These are phyloP conservation scores for Diplodus sargus DNA, from an alignment of 2,797 vertebrate genomes.

Conservation along the genomic window DNA sequence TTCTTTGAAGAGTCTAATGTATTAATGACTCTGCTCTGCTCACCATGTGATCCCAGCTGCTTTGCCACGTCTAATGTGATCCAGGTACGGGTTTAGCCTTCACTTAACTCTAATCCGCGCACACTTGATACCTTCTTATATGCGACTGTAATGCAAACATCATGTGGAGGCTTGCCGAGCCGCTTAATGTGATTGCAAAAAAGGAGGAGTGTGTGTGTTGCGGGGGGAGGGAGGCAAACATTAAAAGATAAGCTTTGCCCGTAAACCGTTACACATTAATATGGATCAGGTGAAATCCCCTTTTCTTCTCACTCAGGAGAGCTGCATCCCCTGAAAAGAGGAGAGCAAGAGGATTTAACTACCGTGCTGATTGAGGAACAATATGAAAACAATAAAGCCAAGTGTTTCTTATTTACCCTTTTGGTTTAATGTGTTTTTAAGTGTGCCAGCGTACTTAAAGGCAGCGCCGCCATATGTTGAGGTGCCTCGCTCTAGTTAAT, in stretches of 20 bases:
- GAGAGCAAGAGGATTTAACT: conserved; percentile 44
- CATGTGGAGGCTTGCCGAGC: conserved; percentile 63
- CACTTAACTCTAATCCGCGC: conserved; percentile 71
- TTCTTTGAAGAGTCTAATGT: conserved; percentile 44
- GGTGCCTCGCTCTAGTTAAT: conserved; percentile 78
- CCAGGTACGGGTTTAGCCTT: conserved; percentile 71
- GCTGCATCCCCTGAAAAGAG: conserved; percentile 44
- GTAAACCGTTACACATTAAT: conserved; percentile 76
- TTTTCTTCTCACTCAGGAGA: conserved; percentile 49
- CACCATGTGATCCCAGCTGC: conserved; percentile 58
- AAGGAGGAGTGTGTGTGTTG: conserved; percentile 14
- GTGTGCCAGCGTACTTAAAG: conserved; percentile 60
- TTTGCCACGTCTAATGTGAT: conserved; percentile 69
- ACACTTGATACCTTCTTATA: conserved; percentile 65
- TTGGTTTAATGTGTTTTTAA: conserved; percentile 78
- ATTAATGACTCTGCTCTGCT: conserved; percentile 54
- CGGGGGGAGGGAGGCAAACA: conserved; percentile 45
- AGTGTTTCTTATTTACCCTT: conserved; percentile 75
- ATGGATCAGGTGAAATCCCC: conserved; percentile 71
- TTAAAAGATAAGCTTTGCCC: conserved; percentile 76
- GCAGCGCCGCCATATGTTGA: conserved; percentile 75
- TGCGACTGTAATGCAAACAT: conserved; percentile 75
- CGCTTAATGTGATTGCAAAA: conserved; percentile 73
- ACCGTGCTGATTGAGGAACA: conserved; percentile 55
- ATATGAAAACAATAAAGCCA: conserved; percentile 66